These are phyloP conservation scores for Otus scops DNA, from an alignment of 2,797 vertebrate species.

Conservation along the genomic window DNA sequence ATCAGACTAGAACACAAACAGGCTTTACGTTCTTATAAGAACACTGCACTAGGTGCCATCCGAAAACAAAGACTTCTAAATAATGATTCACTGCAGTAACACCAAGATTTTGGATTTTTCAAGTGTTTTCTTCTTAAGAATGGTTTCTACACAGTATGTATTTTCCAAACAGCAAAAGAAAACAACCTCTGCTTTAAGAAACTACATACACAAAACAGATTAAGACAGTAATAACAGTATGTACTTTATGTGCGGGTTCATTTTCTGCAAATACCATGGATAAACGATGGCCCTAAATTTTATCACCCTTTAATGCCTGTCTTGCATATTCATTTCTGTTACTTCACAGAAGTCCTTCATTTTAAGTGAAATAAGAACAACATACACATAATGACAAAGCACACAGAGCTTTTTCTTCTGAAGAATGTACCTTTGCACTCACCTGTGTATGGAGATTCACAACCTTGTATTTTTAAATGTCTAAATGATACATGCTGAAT, in stretches of 20 bases:
- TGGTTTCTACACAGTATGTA: neutral
- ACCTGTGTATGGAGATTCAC: neutral
- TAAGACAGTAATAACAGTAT: fast-evolving
- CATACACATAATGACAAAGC: too few relatives aligned
- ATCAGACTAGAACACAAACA: neutral
- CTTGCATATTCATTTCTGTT: neutral
- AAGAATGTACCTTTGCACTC: neutral
- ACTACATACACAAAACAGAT: neutral
- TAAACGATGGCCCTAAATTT: neutral
- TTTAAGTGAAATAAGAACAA: neutral
- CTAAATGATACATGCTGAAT: neutral
- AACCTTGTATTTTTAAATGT: neutral
- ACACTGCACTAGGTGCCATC: fast-evolving
- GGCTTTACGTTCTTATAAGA: neutral
- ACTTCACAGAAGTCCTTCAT: neutral
- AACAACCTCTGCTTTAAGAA: neutral
- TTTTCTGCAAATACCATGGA: neutral
- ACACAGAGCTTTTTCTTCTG: neutral
- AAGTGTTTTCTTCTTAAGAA: neutral
- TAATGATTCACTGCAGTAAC: neutral
- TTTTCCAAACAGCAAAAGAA: neutral
- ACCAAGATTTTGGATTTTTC: neutral
- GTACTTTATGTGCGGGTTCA: neutral
- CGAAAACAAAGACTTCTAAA: neutral
- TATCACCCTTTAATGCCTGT: neutral